These are phyloP conservation scores for Actenoides lindsayi DNA, from an alignment of 2,113 vertebrate genomes.

Conservation along the genomic window DNA sequence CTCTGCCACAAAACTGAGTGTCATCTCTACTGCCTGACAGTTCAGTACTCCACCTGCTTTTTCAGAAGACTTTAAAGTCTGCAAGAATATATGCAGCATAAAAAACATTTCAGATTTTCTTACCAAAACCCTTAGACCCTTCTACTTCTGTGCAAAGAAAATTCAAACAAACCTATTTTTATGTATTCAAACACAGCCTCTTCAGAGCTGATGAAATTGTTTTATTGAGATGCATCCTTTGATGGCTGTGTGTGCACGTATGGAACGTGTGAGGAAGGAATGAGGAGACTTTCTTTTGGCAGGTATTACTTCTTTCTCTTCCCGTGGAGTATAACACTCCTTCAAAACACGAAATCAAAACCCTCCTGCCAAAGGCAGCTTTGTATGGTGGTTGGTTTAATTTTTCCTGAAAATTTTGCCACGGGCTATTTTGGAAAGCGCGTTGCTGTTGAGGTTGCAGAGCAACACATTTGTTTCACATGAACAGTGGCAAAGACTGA, in stretches of 20 bases:
- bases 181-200: neutral
- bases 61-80: neutral
- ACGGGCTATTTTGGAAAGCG: constrained; percentile 26
- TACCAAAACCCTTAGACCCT: neutral
- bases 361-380: neutral
- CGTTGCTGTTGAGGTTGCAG: constrained; percentile 14
- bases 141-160: neutral
- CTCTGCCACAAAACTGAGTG: neutral
- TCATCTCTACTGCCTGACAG: neutral
- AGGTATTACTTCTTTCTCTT: neutral
- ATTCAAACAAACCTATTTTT: neutral
- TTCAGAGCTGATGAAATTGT: neutral
- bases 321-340: neutral
- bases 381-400: neutral
- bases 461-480: constrained; percentile 40
- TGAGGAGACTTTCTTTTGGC: neutral
- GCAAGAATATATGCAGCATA: neutral
- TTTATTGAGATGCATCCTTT: neutral
- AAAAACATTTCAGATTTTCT: neutral
- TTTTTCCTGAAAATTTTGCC: constrained; percentile 49
- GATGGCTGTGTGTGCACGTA: neutral
- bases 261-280: neutral
- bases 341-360: neutral
- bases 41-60: neutral
- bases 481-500: neutral